phyloP scores from a whole-genome alignment of 2,797 vertebrate genomes.

The Crenuchus spilurus region DNA sequence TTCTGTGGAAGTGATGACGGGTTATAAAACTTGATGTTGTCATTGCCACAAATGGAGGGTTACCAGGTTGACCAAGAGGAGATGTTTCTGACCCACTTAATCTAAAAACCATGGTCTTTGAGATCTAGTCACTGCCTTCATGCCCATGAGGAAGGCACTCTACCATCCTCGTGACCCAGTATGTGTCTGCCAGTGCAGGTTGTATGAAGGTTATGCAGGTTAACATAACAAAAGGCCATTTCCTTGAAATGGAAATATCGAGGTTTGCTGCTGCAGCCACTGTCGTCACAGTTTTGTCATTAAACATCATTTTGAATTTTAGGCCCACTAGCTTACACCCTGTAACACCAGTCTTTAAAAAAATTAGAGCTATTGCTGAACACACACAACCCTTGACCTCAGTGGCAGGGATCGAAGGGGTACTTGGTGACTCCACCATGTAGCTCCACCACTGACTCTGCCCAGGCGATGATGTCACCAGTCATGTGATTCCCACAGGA shows the following conservation, averaged over 20 bases:
- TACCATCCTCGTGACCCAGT: not conserved
- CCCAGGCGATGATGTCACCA: slow-evolving; percentile 82
- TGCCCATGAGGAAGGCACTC: slow-evolving; percentile 1
- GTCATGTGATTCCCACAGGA: slow-evolving; percentile 76
- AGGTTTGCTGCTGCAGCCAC: not conserved
- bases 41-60: not conserved
- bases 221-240: slow-evolving; percentile 65
- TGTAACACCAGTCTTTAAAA: not conserved
- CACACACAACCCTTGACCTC: slow-evolving; percentile 40
- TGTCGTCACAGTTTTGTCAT: not conserved
- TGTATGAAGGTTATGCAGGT: not conserved
- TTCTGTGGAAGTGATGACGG: not conserved
- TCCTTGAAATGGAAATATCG: slow-evolving; percentile 22
- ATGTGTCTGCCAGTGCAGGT: not conserved
- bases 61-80: not conserved
- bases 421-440: slow-evolving; percentile 81
- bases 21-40: not conserved
- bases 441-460: slow-evolving; percentile 77
- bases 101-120: not conserved
- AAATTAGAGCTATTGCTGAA: not conserved
- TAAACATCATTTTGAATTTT: too few relatives aligned
- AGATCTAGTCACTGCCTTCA: not conserved
- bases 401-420: slow-evolving; percentile 83
- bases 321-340: not conserved
- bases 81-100: not conserved